phyloP scores from a whole-genome alignment of 2,113 vertebrate species.

The Mormoops blainvillei region DNA sequence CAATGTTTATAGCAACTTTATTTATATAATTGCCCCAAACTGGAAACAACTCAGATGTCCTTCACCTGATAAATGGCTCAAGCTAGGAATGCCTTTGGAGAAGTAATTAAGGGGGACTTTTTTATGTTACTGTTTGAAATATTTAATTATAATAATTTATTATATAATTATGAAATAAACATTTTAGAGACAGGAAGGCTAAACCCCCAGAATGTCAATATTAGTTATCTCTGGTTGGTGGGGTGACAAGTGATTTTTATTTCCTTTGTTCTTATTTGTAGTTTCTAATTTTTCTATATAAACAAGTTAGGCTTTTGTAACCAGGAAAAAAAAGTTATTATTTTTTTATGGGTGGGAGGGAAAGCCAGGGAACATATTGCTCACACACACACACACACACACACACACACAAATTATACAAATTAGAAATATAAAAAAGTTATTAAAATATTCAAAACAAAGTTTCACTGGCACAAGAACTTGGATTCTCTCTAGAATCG shows the following conservation, averaged over 20 bases:
- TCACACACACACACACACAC: too few relatives aligned
- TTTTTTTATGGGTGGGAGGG: background rate
- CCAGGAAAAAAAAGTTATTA: background rate
- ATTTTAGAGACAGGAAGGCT: background rate
- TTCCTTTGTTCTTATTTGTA: background rate
- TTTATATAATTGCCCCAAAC: background rate
- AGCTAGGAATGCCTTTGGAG: background rate
- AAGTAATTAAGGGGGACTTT: background rate
- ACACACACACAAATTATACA: background rate
- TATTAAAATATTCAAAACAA: conserved; percentile 17
- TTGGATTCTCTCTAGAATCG: background rate
- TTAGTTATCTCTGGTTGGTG: background rate
- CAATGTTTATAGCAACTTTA: background rate
- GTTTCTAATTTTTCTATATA: background rate
- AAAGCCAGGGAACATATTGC: background rate
- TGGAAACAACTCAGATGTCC: background rate
- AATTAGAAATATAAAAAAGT: background rate
- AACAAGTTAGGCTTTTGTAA: conserved; percentile 27
- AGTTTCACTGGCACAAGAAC: background rate
- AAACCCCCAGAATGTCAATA: background rate
- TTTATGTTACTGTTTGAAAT: background rate
- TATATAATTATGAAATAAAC: background rate
- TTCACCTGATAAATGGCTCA: background rate
- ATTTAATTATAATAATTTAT: background rate
- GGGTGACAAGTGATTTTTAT: background rate